phyloP scores from a whole-genome alignment of 2,888 invertebrate genomes.

The Fragum sueziense region DNA sequence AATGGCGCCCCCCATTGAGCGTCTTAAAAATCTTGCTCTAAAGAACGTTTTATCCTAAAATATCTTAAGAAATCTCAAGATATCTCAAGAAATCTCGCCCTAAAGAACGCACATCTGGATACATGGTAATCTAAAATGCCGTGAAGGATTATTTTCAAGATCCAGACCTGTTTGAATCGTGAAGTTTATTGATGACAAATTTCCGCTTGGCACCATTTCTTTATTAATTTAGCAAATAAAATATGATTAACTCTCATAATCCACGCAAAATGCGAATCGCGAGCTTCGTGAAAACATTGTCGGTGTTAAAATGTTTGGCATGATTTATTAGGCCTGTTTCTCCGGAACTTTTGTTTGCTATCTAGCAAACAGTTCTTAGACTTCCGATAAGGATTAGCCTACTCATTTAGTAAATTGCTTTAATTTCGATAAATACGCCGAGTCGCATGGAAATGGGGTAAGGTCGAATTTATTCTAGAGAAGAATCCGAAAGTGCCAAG shows the following conservation, averaged over 20 bases:
- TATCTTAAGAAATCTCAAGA: too few relatives aligned
- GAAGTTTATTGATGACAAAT: too few relatives aligned
- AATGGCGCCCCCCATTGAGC: too few relatives aligned
- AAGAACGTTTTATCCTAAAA: too few relatives aligned
- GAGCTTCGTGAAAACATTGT: neutral
- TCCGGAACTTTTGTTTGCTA: neutral
- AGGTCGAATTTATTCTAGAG: neutral
- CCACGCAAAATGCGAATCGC: neutral
- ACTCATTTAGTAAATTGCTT: constrained; percentile 14
- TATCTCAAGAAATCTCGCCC: too few relatives aligned
- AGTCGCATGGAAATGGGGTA: neutral
- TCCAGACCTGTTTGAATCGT: too few relatives aligned
- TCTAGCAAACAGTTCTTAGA: neutral
- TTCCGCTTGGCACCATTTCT: too few relatives aligned
- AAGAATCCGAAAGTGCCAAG: neutral
- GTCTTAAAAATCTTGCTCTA: too few relatives aligned
- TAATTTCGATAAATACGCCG: constrained; percentile 13
- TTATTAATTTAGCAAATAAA: too few relatives aligned
- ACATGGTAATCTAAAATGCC: too few relatives aligned
- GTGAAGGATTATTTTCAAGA: too few relatives aligned
- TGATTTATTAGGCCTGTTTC: neutral
- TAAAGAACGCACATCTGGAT: too few relatives aligned
- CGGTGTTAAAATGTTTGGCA: neutral
- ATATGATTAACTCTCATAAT: neutral
- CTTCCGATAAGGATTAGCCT: constrained; percentile 8